These are phyloP conservation scores for Oreochromis tanganicae DNA, from an alignment of 2,113 vertebrate species.

Conservation along the genomic window DNA sequence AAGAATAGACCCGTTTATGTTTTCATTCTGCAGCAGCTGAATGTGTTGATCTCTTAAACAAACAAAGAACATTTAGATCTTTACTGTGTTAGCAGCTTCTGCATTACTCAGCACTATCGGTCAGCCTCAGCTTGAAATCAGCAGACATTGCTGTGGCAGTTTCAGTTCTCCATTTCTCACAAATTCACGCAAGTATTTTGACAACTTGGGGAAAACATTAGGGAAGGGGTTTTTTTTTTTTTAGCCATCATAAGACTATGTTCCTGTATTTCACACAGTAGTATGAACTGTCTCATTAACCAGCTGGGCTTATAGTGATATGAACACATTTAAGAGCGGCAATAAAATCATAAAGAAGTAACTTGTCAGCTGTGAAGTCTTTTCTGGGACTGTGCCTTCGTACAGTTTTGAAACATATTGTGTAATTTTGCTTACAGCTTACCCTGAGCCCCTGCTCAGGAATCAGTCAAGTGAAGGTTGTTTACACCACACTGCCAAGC, in stretches of 20 bases:
- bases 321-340: background rate
- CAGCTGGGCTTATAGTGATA: background rate
- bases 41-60: background rate
- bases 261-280: background rate
- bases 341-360: background rate
- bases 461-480: conserved; percentile 2
- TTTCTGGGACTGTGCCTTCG: background rate
- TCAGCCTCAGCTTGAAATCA: background rate
- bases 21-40: background rate
- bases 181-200: background rate
- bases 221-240: background rate
- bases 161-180: conserved; percentile 41
- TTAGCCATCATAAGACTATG: background rate
- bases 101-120: background rate
- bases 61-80: background rate
- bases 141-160: conserved; percentile 20
- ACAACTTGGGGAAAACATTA: background rate
- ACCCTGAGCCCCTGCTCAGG: background rate
- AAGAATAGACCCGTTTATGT: conserved; percentile 17
- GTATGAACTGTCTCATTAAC: background rate
- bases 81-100: background rate
- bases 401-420: background rate
- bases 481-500: background rate
- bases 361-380: background rate
- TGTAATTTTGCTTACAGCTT: background rate